These are phyloP conservation scores for Eueides isabella DNA, from an alignment of 1,140 invertebrate species.

Conservation along the genomic window DNA sequence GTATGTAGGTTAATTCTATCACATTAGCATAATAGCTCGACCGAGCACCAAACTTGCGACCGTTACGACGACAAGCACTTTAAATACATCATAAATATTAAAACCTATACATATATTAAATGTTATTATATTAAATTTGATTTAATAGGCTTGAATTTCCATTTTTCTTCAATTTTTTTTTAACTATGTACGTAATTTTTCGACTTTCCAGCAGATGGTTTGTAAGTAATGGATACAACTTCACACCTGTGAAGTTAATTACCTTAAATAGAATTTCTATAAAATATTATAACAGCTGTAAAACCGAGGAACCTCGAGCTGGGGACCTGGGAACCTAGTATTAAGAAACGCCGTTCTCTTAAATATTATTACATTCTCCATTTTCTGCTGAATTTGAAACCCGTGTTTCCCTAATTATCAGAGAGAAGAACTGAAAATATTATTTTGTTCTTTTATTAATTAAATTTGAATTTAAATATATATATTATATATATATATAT, in stretches of 20 bases:
- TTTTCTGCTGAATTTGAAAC: no score
- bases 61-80: constrained; percentile 30
- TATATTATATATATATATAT: no score
- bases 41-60: constrained; percentile 34
- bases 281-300: no score
- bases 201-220: constrained; percentile 1
- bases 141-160: neutral
- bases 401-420: no score
- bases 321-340: no score
- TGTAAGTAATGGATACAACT: neutral
- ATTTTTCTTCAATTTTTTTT: neutral
- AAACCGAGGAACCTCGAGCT: no score
- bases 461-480: no score
- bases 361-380: no score
- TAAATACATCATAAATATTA: constrained; percentile 29
- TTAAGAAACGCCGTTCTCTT: no score
- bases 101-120: constrained; percentile 22
- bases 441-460: no score
- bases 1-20: constrained; percentile 37
- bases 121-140: constrained; percentile 14
- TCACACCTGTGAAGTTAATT: neutral
- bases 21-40: constrained; percentile 44
- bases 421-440: no score
- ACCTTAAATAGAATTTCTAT: no score
- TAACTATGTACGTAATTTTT: neutral